Conservation (phyloP, 1,140 invertebrate genomes). For the Tetramorium alpestre region DNA sequence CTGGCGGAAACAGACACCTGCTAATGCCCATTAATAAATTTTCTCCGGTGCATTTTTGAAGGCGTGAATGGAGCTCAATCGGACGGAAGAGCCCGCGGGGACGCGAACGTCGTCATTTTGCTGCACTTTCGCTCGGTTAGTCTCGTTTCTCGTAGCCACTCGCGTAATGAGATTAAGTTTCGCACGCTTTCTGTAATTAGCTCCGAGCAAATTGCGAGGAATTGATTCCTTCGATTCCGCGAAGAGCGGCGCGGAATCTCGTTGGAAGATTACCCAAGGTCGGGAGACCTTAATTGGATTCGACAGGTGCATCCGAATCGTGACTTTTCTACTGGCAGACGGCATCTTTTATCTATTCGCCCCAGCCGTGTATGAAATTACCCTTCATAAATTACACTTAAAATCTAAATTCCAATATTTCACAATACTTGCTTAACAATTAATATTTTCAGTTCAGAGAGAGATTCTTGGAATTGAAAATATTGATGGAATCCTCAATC, state of each 20-base stretch:
- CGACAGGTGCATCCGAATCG: conserved; percentile 21
- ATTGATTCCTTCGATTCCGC: conserved; percentile 40
- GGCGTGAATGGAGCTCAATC: conserved; percentile 58
- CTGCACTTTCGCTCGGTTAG: conserved; percentile 54
- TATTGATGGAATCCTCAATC: not conserved
- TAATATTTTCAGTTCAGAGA: not conserved
- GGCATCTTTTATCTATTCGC: not conserved
- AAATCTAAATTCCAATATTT: not conserved
- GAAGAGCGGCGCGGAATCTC: not conserved
- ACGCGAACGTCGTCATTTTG: not conserved
- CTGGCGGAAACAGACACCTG: conserved; percentile 71
- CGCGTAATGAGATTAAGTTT: conserved; percentile 42
- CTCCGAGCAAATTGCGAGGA: conserved; percentile 39
- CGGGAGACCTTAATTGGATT: conserved; percentile 14
- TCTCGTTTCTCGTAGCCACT: conserved; percentile 13
- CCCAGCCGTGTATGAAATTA: not conserved
- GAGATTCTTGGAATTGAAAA: not conserved
- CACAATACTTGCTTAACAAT: not conserved
- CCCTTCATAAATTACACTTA: not conserved
- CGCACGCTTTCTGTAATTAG: conserved; percentile 46
- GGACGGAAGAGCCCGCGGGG: conserved; percentile 51
- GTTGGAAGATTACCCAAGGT: conserved; percentile 3
- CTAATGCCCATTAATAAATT: conserved; percentile 72
- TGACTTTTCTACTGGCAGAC: not conserved
- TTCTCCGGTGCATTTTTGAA: conserved; percentile 64